A percentile compares a stretch with the other conserved stretches of the same genome.
Conservation (phyloP, 2,797 vertebrate species). For the Pangasius sanitwongsei region DNA sequence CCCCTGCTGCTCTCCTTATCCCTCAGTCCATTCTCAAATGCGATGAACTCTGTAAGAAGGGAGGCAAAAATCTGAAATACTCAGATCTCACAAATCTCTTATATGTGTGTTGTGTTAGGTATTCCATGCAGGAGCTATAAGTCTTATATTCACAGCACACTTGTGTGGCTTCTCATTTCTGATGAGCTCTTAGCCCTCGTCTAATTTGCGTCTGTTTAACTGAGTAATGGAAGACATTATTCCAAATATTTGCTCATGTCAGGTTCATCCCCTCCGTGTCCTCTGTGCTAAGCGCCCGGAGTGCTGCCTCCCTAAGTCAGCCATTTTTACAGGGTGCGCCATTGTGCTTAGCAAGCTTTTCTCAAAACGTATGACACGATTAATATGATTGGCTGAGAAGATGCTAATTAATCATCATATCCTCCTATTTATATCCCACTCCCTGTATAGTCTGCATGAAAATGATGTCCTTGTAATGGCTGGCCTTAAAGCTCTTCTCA, state of each 20-base stretch:
- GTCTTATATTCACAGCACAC: background rate
- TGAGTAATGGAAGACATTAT: conserved; percentile 32
- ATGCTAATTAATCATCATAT: conserved; percentile 31
- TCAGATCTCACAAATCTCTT: background rate
- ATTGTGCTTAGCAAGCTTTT: conserved; percentile 32
- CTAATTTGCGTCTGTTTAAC: conserved; percentile 35
- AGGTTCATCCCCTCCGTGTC: conserved; percentile 15
- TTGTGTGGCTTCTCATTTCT: background rate
- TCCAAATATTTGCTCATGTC: conserved; percentile 34
- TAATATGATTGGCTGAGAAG: conserved; percentile 20
- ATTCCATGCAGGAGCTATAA: background rate
- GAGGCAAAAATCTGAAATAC: background rate
- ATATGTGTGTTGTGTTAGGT: background rate
- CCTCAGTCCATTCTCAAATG: background rate
- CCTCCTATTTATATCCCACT: conserved; percentile 19
- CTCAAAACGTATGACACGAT: background rate
- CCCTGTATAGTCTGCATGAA: background rate
- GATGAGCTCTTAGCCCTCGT: conserved; percentile 28
- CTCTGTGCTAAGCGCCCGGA: conserved; percentile 14
- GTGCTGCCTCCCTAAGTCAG: background rate
- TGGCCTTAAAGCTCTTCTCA: background rate
- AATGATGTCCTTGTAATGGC: background rate
- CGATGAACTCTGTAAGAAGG: background rate
- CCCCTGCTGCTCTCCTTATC: background rate
- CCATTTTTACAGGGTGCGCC: background rate